phyloP scores from a whole-genome alignment of 2,797 vertebrate species.

The Microctenopoma lineatum region DNA sequence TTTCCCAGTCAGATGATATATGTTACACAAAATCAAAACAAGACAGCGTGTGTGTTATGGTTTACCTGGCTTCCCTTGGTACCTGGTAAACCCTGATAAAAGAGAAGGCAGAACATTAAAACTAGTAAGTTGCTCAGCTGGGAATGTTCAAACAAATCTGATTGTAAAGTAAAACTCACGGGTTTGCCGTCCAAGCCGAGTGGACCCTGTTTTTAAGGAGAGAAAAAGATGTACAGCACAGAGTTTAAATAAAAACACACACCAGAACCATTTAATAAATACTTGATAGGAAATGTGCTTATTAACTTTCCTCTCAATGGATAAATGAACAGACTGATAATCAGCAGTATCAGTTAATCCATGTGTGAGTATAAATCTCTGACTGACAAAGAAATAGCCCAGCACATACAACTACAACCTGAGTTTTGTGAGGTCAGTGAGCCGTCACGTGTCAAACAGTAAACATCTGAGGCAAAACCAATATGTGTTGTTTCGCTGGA shows the following conservation, averaged over 20 bases:
- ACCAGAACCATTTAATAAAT: conserved; percentile 2
- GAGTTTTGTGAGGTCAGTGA: no score
- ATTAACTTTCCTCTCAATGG: neutral
- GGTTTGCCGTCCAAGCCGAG: conserved; percentile 96
- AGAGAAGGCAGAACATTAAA: conserved; percentile 35
- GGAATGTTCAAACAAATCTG: neutral
- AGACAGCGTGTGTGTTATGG: conserved; percentile 24
- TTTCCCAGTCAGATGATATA: conserved; percentile 22
- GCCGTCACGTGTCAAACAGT: neutral
- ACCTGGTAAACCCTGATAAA: conserved; percentile 80
- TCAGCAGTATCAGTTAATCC: neutral
- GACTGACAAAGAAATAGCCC: neutral
- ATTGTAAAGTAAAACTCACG: conserved; percentile 84
- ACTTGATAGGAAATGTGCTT: neutral
- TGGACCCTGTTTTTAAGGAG: conserved; percentile 86
- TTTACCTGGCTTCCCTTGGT: conserved; percentile 84
- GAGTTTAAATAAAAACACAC: neutral
- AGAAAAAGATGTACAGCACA: conserved; percentile 14
- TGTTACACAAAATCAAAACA: conserved; percentile 25
- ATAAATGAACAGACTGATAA: neutral
- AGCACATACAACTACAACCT: no score
- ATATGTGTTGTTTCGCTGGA: neutral
- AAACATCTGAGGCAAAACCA: neutral
- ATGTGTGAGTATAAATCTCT: neutral
- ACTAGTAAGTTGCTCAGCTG: conserved; percentile 3